Conservation (phyloP, 2,113 vertebrate species). For the Anser brachyrhynchus region DNA sequence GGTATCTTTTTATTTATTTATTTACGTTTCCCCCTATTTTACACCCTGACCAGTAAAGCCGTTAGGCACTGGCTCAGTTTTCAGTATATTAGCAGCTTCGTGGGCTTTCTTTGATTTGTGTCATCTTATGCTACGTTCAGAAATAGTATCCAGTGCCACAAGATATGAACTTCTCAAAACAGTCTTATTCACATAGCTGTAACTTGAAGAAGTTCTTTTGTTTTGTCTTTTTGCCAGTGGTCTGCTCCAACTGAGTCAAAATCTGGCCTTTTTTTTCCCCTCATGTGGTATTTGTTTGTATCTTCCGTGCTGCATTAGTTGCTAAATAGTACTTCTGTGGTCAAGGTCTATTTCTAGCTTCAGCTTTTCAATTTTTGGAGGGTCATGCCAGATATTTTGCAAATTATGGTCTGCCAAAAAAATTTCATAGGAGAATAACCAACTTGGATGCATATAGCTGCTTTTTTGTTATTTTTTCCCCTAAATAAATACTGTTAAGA, state of each 20-base stretch:
- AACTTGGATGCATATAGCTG: background rate
- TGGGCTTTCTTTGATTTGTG: background rate
- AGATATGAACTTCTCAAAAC: background rate
- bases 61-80: background rate
- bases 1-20: background rate
- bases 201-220: background rate
- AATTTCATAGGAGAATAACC: background rate
- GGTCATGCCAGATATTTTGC: constrained; percentile 3
- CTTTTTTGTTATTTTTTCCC: background rate
- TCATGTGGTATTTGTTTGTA: constrained; percentile 35
- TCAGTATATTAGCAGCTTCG: background rate
- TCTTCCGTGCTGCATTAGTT: constrained; percentile 12
- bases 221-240: background rate
- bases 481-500: background rate
- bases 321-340: constrained; percentile 39
- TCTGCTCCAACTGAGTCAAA: background rate
- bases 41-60: background rate
- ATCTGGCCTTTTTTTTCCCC: background rate
- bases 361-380: background rate
- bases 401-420: background rate
- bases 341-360: constrained; percentile 38
- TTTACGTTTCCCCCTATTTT: background rate
- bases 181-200: background rate
- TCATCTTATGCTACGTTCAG: background rate
- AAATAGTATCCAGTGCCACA: background rate